These are phyloP conservation scores for Hafferia zeledoni DNA, from an alignment of 2,797 vertebrate genomes.

Conservation along the genomic window DNA sequence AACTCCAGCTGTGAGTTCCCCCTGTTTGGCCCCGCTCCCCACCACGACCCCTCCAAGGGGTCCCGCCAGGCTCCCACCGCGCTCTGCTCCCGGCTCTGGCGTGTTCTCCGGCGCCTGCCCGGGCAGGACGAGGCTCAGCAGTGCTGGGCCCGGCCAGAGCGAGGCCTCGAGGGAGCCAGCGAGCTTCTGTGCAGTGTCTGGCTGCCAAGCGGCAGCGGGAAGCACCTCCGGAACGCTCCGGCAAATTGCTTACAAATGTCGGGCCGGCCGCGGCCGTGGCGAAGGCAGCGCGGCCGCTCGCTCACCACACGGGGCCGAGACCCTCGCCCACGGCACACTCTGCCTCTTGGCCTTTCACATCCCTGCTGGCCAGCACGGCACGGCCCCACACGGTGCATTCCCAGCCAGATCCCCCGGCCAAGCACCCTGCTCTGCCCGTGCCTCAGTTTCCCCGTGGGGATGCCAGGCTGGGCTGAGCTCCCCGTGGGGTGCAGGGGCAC, in stretches of 20 bases:
- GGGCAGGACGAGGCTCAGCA: background rate
- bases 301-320: background rate
- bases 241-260: constrained; percentile 15
- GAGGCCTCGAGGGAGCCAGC: background rate
- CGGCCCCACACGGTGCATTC: rapidly evolving
- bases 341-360: rapidly evolving
- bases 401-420: background rate
- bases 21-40: background rate
- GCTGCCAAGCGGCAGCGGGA: constrained; percentile 47
- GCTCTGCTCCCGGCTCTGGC: background rate
- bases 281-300: background rate
- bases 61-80: rapidly evolving
- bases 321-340: rapidly evolving
- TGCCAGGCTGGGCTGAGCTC: background rate
- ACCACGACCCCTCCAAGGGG: background rate
- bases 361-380: rapidly evolving
- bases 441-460: background rate
- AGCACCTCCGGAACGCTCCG: constrained; percentile 15
- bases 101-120: background rate
- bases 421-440: rapidly evolving
- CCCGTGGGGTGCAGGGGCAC: background rate
- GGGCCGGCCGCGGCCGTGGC: background rate
- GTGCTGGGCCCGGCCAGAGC: background rate
- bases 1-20: background rate
- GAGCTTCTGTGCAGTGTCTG: constrained; percentile 37